A percentile compares a stretch with the other conserved stretches of the same genome.
phyloP scores from a whole-genome alignment of 1,140 invertebrate genomes.

The Pachyrhynchus sulphureomaculatus region DNA sequence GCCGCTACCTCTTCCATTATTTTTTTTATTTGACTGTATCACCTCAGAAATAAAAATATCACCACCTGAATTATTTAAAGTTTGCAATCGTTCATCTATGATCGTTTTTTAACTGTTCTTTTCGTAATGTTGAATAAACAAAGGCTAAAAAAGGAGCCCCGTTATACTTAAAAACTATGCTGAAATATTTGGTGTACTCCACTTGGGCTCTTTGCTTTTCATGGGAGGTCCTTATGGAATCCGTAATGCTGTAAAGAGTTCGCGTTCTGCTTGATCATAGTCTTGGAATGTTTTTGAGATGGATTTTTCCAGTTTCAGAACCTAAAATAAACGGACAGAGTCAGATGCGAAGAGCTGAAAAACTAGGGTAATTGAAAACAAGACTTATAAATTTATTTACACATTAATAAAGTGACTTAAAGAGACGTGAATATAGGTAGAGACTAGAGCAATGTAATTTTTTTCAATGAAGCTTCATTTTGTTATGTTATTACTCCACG shows the following conservation, averaged over 20 bases:
- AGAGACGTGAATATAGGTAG: too few species aligned
- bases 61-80: not conserved
- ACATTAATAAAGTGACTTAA: too few species aligned
- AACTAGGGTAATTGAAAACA: too few species aligned
- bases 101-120: slow-evolving; percentile 46
- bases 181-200: slow-evolving; percentile 74
- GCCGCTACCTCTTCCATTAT: slow-evolving; percentile 3
- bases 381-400: too few species aligned
- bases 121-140: slow-evolving; percentile 42
- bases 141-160: slow-evolving; percentile 61
- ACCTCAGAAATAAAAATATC: not conserved
- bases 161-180: slow-evolving; percentile 67
- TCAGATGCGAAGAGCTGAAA: too few species aligned
- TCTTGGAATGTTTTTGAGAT: slow-evolving; percentile 40
- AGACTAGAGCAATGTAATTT: too few species aligned
- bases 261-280: slow-evolving; percentile 59
- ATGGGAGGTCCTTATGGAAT: slow-evolving; percentile 66
- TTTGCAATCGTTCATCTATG: slow-evolving; percentile 40
- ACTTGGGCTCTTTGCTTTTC: slow-evolving; percentile 70
- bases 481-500: too few species aligned
- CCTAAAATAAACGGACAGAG: slow-evolving; percentile 35
- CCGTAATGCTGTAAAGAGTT: slow-evolving; percentile 64
- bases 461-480: too few species aligned
- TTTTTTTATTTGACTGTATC: slow-evolving; percentile 8
- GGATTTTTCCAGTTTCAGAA: slow-evolving; percentile 43